Evolutionary conservation across 2,888 invertebrate species (phyloP).

Genomic region (Sphaerolaimus hirsutus): DNA sequence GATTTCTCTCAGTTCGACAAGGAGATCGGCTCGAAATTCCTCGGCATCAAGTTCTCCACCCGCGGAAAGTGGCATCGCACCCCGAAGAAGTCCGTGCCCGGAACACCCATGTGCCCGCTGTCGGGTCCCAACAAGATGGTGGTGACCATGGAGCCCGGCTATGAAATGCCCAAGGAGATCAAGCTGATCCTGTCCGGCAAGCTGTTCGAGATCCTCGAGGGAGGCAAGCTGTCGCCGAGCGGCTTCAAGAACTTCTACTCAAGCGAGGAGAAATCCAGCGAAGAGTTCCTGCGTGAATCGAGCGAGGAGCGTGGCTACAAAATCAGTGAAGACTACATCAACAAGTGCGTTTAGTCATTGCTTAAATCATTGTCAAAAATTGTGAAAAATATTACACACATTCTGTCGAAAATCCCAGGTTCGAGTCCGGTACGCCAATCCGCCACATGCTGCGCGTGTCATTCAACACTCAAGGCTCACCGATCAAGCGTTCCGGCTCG

Average conservation of each 20-base stretch:
- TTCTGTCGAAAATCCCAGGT: background rate
- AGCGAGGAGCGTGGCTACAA: background rate
- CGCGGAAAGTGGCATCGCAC: constrained; percentile 3
- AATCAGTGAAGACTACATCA: background rate
- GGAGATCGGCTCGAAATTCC: constrained; percentile 6
- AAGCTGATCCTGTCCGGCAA: constrained; percentile 4
- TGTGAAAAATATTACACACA: background rate
- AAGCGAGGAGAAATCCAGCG: background rate
- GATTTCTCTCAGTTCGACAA: constrained; percentile 5
- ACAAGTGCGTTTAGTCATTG: background rate
- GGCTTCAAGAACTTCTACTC: background rate
- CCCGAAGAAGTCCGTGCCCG: background rate
- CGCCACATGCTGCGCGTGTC: background rate
- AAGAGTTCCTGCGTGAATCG: background rate
- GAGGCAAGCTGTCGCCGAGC: background rate
- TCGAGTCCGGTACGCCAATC: background rate
- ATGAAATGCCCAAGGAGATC: constrained; percentile 3
- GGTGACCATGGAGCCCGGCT: constrained; percentile 3
- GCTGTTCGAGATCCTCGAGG: background rate
- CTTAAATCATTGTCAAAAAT: background rate
- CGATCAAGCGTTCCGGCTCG: background rate
- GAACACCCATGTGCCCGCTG: constrained; percentile 4
- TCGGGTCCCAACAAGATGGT: constrained; percentile 7
- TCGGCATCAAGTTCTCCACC: constrained; percentile 8
- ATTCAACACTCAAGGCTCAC: background rate